Percentiles rank a stretch among this genome's conserved stretches.
These are phyloP conservation scores for Erpobdella octoculata DNA, from an alignment of 2,888 invertebrate genomes.

Conservation along the genomic window DNA sequence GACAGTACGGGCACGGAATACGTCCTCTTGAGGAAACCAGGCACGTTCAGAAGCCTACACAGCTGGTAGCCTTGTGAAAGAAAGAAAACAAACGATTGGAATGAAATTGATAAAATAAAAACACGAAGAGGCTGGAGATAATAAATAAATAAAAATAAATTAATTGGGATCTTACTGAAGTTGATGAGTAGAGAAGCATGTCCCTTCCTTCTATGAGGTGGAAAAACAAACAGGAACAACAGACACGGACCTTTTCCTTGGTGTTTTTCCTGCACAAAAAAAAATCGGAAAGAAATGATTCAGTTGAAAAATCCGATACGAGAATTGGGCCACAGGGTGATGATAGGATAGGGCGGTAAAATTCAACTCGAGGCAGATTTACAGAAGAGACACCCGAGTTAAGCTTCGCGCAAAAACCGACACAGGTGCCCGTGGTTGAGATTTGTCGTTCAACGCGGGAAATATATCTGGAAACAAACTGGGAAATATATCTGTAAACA, in stretches of 20 bases:
- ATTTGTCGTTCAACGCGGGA: neutral
- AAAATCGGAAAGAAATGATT: neutral
- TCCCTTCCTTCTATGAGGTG: constrained; percentile 24
- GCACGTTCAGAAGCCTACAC: constrained; percentile 1
- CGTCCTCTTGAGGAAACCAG: constrained; percentile 6
- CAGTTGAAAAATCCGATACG: neutral
- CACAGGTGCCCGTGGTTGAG: too few relatives aligned
- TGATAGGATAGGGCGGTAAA: neutral
- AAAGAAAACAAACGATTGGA: neutral
- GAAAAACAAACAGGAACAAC: constrained; percentile 23
- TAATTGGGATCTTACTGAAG: constrained; percentile 20
- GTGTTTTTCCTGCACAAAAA: constrained; percentile 14
- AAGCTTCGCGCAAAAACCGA: too few relatives aligned
- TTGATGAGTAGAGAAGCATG: constrained; percentile 26
- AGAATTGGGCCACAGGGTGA: neutral
- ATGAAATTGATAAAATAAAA: neutral
- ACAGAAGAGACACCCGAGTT: too few relatives aligned
- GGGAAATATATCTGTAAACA: too few relatives aligned
- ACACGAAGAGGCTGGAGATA: constrained; percentile 19
- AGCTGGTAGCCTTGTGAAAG: constrained; percentile 16
- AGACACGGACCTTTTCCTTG: constrained; percentile 6
- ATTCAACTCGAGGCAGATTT: neutral
- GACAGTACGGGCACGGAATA: constrained; percentile 22
- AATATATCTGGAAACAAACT: too few relatives aligned
- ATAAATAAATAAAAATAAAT: neutral